phyloP scores from a whole-genome alignment of 35 echinoderm and acorn worm genomes.

The Lytechinus pictus region DNA sequence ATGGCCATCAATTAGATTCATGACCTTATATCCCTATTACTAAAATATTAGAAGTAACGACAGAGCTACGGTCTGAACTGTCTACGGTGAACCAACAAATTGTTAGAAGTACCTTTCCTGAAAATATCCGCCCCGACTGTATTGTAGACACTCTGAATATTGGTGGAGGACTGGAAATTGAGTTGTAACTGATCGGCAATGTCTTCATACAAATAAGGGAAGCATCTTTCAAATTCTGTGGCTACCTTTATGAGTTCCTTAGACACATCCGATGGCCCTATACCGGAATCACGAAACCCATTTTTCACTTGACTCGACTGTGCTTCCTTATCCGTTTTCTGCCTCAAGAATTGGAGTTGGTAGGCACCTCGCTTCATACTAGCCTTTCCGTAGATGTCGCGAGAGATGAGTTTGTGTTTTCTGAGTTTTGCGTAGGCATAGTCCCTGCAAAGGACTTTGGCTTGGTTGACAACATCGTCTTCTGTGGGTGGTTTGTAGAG shows the following conservation, averaged over 20 bases:
- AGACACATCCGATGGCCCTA: slow-evolving; percentile 59
- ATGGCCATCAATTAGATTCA: neutral
- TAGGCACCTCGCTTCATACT: neutral
- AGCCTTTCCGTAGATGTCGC: slow-evolving; percentile 50
- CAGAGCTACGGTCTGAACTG: too few species aligned
- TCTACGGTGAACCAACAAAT: too few species aligned
- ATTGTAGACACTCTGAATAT: slow-evolving; percentile 48
- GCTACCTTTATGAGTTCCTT: slow-evolving; percentile 60
- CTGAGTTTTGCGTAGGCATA: slow-evolving; percentile 55
- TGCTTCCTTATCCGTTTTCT: neutral
- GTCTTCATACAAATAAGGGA: slow-evolving; percentile 62
- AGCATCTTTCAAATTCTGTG: slow-evolving; percentile 59
- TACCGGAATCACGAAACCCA: neutral
- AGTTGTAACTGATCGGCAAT: slow-evolving; percentile 50
- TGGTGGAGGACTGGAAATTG: slow-evolving; percentile 44
- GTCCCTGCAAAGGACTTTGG: slow-evolving; percentile 60
- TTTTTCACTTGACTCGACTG: too few species aligned
- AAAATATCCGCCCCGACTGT: slow-evolving; percentile 52
- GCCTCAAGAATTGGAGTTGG: neutral
- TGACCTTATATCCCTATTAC: too few species aligned
- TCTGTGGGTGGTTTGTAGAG: slow-evolving; percentile 50
- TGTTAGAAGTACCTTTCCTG: neutral
- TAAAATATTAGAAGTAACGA: too few species aligned
- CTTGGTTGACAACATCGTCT: slow-evolving; percentile 59
- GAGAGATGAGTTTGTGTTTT: slow-evolving; percentile 48